phyloP scores from a whole-genome alignment of 2,888 invertebrate species.

The Dasypolia templi region DNA sequence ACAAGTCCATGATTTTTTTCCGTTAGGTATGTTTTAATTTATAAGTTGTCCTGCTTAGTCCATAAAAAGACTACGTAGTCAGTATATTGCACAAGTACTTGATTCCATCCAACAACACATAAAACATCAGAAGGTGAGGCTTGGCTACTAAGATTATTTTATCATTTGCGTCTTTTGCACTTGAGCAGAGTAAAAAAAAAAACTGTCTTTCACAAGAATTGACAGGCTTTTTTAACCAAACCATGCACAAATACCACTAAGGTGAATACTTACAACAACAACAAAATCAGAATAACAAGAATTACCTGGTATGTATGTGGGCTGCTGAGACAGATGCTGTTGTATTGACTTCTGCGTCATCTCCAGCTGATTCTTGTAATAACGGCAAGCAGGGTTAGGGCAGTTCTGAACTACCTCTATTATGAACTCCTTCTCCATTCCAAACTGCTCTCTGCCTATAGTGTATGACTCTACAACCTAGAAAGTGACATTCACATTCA shows the following conservation, averaged over 20 bases:
- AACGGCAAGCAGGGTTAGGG: slow-evolving; percentile 96
- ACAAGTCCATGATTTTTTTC: background rate
- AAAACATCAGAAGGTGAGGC: too few species aligned
- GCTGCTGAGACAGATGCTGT: slow-evolving; percentile 91
- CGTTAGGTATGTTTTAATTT: background rate
- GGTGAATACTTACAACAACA: background rate
- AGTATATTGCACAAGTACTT: background rate
- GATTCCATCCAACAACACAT: background rate
- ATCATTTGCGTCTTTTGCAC: too few species aligned
- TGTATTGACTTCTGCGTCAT: slow-evolving; percentile 93
- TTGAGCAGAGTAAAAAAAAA: too few species aligned
- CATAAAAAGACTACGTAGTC: too few species aligned
- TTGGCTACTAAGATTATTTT: too few species aligned
- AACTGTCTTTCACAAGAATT: background rate
- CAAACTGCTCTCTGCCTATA: slow-evolving; percentile 95
- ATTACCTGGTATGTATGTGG: slow-evolving; percentile 89
- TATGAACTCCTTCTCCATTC: slow-evolving; percentile 97
- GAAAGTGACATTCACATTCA: background rate
- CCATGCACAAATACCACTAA: background rate
- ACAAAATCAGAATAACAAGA: background rate
- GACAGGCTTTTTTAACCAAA: background rate
- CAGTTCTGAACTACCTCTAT: slow-evolving; percentile 97
- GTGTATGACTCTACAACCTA: slow-evolving; percentile 96
- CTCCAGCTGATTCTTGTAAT: slow-evolving; percentile 96
- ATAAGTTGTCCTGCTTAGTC: background rate